Evolutionary conservation across 1,140 invertebrate genomes (phyloP), one percentile per base, ranked within the genome.

Genomic region (Pemphigus obesinymphae): DNA sequence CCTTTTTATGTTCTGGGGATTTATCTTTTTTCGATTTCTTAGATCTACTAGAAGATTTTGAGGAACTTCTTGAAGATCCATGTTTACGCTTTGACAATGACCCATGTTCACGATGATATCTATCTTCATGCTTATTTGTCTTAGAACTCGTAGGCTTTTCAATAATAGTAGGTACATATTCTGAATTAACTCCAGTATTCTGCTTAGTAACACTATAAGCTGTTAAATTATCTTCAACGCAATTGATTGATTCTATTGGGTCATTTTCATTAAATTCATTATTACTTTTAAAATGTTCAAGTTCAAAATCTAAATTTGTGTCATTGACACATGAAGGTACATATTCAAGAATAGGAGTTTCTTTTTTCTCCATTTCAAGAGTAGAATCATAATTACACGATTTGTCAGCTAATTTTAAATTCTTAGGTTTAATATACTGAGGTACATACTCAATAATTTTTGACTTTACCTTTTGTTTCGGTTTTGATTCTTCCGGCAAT

Each of bases 401-500:
- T 6, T 73, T 48, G 0, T 63, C n/a, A 31, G 1, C 17, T 3
- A 29, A 20, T 23, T 80, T 55, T 20, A 10, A 20, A 61, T 80
- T 63, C 15, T 63, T 80, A 31, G 76, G 26, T 61, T 80, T 80
- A 31, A 80, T 61, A 63, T 26, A 63, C 43, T 80, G 34, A 29
- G 76, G 76, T 29, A 80, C 58, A 63, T 80, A 80, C 40, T 80
- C 76, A 63, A 80, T 80, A 40, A 80, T 31, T 80, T 29, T 80
- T 45, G 76, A 61, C 20, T 80, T 80, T 29, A 61, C 37, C 76
- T 80, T 80, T 80, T 15, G 50, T 63, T 80, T 80, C 23, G 45
- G 11, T n/a, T 11, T 61, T 63, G 55, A 4, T 80, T 80, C 76
- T 20, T 80, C 76, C 0, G 37, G 23, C 6, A 43, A 61, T 7